phyloP scores from a whole-genome alignment of 2,888 invertebrate species.

The Machimus rusticus region DNA sequence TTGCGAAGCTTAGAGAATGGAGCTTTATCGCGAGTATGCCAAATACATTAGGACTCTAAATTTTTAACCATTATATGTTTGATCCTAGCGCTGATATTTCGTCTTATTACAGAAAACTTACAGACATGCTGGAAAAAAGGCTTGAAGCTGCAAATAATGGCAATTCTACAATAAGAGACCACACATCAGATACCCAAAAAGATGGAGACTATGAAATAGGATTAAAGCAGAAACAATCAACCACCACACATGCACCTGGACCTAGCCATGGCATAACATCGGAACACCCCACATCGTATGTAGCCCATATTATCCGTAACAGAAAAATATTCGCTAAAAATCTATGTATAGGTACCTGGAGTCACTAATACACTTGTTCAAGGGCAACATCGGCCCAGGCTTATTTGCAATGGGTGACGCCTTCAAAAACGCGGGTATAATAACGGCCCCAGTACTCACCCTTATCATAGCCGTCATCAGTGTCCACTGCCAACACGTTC shows the following conservation, averaged over 20 bases:
- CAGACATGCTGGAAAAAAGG: neutral
- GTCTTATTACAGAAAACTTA: neutral
- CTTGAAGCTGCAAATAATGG: neutral
- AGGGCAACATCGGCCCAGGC: slow-evolving; percentile 96
- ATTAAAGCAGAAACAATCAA: neutral
- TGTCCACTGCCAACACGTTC: slow-evolving; percentile 90
- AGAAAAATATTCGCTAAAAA: neutral
- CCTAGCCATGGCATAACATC: slow-evolving; percentile 46
- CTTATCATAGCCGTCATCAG: slow-evolving; percentile 83
- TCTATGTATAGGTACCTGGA: slow-evolving; percentile 74
- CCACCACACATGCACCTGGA: neutral
- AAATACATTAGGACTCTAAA: too few species aligned
- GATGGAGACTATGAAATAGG: neutral
- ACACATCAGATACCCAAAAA: neutral
- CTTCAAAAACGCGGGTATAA: slow-evolving; percentile 88
- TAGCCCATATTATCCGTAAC: neutral
- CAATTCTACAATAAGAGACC: neutral
- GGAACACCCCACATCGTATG: slow-evolving; percentile 49
- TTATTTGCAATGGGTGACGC: slow-evolving; percentile 96
- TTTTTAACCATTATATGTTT: too few species aligned
- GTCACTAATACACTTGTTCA: slow-evolving; percentile 90
- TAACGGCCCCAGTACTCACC: slow-evolving; percentile 81
- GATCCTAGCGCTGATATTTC: neutral
- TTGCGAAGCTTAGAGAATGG: too few species aligned
- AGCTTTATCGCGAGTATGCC: too few species aligned